Conservation (phyloP, 2,113 vertebrate genomes). For the Thunnus thynnus region DNA sequence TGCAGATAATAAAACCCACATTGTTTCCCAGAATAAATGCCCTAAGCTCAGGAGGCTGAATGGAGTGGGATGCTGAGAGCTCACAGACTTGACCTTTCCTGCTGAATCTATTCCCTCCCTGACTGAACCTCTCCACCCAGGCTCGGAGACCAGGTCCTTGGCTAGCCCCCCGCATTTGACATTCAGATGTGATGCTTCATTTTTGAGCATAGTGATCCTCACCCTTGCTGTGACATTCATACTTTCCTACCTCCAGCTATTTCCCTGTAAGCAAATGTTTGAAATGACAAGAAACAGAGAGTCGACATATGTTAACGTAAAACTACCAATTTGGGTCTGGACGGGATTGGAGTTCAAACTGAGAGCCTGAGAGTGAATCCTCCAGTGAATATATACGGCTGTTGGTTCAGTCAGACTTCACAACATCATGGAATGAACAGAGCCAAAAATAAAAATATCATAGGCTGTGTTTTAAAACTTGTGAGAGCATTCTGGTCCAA, state of each 20-base stretch:
- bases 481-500: constrained; percentile 22
- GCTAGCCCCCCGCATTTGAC: constrained; percentile 64
- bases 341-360: constrained; percentile 18
- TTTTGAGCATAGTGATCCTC: constrained; percentile 68
- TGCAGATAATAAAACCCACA: constrained; percentile 84
- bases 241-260: constrained; percentile 44
- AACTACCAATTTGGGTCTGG: neutral
- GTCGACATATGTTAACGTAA: constrained; percentile 22
- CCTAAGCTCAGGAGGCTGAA: constrained; percentile 75
- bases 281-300: constrained; percentile 54
- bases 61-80: constrained; percentile 72
- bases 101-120: constrained; percentile 70
- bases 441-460: constrained; percentile 42
- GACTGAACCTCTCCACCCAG: constrained; percentile 68
- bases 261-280: constrained; percentile 48
- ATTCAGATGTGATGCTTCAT: constrained; percentile 67
- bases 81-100: constrained; percentile 78
- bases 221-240: constrained; percentile 73
- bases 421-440: constrained; percentile 19
- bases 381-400: neutral
- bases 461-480: constrained; percentile 22
- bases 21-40: constrained; percentile 80
- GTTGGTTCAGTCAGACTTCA: constrained; percentile 42
- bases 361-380: constrained; percentile 1
- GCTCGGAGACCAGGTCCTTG: constrained; percentile 65